Percentiles rank a stretch among this genome's conserved stretches.
phyloP scores from a whole-genome alignment of 2,113 vertebrate genomes.

The Myocastor coypus region DNA sequence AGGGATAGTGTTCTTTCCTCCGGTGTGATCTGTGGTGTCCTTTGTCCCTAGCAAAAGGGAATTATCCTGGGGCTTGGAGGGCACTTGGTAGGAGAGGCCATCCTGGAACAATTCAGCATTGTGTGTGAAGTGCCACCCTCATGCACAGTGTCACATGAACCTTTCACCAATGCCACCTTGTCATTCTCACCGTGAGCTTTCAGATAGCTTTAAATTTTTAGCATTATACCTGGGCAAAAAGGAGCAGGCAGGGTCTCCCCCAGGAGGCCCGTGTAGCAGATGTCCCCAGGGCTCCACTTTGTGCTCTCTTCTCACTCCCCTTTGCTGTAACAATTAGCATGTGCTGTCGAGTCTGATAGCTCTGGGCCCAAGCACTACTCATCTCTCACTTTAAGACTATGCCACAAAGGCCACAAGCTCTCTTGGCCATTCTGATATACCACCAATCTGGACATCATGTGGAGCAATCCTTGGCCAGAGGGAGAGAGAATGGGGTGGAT shows the following conservation, averaged over 20 bases:
- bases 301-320: background rate
- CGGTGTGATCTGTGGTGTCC: rapidly evolving
- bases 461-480: rapidly evolving
- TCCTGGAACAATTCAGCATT: background rate
- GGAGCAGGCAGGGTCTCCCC: background rate
- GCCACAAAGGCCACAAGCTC: rapidly evolving
- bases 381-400: no score
- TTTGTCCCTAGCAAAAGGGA: background rate
- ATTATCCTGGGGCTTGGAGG: background rate
- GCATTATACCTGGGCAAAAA: rapidly evolving
- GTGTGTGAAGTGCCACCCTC: background rate
- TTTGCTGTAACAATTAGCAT: rapidly evolving
- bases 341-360: background rate
- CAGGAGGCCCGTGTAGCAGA: background rate
- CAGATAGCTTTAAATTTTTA: no score
- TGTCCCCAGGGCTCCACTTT: rapidly evolving
- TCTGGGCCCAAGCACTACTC: rapidly evolving
- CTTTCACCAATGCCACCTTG: rapidly evolving
- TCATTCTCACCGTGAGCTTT: rapidly evolving
- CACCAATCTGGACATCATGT: rapidly evolving
- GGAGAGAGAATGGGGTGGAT: background rate
- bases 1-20: rapidly evolving
- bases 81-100: background rate
- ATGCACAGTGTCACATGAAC: rapidly evolving
- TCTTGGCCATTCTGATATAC: rapidly evolving